Base-by-base conservation (phyloP, 2,888 invertebrate species). In the Pseudococcus longispinus region DNA sequence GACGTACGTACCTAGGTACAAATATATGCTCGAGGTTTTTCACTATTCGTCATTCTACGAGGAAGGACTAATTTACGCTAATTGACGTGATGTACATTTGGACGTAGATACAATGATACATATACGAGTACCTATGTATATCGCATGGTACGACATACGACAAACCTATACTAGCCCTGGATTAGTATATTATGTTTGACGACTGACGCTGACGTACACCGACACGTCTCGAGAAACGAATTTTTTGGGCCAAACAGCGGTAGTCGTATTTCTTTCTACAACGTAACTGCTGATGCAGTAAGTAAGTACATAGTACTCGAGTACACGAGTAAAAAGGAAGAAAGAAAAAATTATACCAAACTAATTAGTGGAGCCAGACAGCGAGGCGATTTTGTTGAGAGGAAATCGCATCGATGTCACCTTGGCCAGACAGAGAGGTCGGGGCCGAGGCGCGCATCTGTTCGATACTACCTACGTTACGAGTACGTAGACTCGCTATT, bases 391-490 rank as follows among this genome's bases (percentile, higher is more conserved):
- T n/a, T 65, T 65, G 15, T 60, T 60, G 20, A 23, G 60, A 60
- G 60, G 60, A 60, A 60, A 60, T 60, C 60, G 60, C 60, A 60
- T 60, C 65, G 65, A 65, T 65, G 65, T 65, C 65, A 65, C 65
- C 65, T 65, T 65, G 65, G 65, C 26, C 20, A 8, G 65, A 65
- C 65, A 51, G 51, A n/a, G 51, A n/a, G n/a, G 51, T n/a, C n/a
- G 51, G n/a, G 18, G 44, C 44, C 15, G 51, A 51, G 15, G 9
- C 26, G 65, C 26, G 65, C 65, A 65, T 65, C 65, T 26, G 26
- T 65, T 65, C 65, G 51, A n/a, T 51, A 51, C 44, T 51, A n/a
- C n/a, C n/a, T n/a, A n/a, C n/a, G n/a, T n/a, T n/a, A 51, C 51
- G 5, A 13, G 44, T 37, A 37, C 37, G 37, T 37, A 37, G 37